A percentile compares a stretch with the other conserved stretches of the same genome.
phyloP scores from a whole-genome alignment of 2,888 invertebrate species.

The Timema cristinae region DNA sequence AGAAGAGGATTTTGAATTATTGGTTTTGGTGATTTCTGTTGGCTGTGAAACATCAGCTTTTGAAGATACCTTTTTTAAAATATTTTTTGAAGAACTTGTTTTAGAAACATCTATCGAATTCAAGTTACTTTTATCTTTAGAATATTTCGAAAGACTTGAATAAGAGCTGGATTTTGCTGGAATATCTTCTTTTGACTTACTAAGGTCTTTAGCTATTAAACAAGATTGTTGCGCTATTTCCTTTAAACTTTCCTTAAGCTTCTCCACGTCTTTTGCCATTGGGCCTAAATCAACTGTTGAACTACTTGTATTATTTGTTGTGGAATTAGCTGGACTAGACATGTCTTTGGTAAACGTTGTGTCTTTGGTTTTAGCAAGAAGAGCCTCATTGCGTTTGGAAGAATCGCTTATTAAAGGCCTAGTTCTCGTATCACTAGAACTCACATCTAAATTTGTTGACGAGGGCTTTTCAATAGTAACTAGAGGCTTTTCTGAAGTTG shows the following conservation, averaged over 20 bases:
- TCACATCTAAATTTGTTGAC: too few relatives aligned
- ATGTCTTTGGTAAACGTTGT: too few relatives aligned
- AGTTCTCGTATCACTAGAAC: too few relatives aligned
- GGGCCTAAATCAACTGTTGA: too few relatives aligned
- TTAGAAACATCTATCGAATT: background rate
- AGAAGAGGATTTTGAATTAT: slow-evolving; percentile 14
- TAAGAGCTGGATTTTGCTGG: slow-evolving; percentile 3
- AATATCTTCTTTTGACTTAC: background rate
- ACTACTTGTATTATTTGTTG: too few relatives aligned
- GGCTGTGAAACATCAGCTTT: slow-evolving; percentile 35
- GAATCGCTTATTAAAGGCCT: too few relatives aligned
- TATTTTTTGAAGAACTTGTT: background rate
- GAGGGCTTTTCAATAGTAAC: too few relatives aligned
- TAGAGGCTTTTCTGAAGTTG: too few relatives aligned
- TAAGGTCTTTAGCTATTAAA: background rate
- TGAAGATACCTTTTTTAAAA: slow-evolving; percentile 34
- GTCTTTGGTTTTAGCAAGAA: too few relatives aligned
- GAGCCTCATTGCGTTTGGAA: too few relatives aligned
- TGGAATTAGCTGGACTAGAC: too few relatives aligned
- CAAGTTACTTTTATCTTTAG: background rate
- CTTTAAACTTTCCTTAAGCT: slow-evolving; percentile 13
- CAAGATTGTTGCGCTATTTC: background rate
- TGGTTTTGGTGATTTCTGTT: background rate
- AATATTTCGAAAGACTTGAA: background rate
- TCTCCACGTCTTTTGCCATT: background rate